Evolutionary conservation across 1,140 invertebrate genomes (phyloP).

Genomic region (Anagrus nilaparvatae): DNA sequence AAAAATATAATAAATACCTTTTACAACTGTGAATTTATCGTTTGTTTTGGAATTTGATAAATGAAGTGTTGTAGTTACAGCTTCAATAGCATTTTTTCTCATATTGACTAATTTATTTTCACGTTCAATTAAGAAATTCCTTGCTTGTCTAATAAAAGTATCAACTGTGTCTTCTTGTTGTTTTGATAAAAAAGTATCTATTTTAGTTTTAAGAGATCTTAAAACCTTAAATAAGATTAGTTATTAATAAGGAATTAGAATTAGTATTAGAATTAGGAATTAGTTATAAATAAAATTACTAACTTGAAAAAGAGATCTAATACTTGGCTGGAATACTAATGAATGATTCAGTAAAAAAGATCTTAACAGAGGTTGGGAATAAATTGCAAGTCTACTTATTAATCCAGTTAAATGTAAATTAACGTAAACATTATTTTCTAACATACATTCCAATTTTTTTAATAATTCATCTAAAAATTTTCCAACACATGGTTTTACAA

Average conservation of each 20-base stretch:
- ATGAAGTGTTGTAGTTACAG: no score
- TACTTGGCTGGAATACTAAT: constrained; percentile 78
- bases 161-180: constrained; percentile 50
- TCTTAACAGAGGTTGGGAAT: constrained; percentile 77
- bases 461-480: constrained; percentile 75
- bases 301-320: constrained; percentile 81
- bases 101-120: constrained; percentile 64
- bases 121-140: constrained; percentile 62
- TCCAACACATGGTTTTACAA: constrained; percentile 34
- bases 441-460: constrained; percentile 72
- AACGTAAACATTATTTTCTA: constrained; percentile 73
- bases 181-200: constrained; percentile 67
- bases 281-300: constrained; percentile 3
- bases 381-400: constrained; percentile 74
- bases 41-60: no score
- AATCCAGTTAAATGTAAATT: constrained; percentile 85
- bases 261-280: neutral
- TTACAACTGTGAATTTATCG: neutral
- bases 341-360: constrained; percentile 81
- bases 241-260: constrained; percentile 7
- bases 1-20: neutral
- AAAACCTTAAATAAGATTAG: constrained; percentile 50
- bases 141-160: constrained; percentile 60
- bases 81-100: constrained; percentile 50
- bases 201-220: constrained; percentile 73